Percentiles rank a stretch among this genome's conserved stretches.
phyloP scores from a whole-genome alignment of 2,888 invertebrate genomes.

The Trachelus troglodyta region DNA sequence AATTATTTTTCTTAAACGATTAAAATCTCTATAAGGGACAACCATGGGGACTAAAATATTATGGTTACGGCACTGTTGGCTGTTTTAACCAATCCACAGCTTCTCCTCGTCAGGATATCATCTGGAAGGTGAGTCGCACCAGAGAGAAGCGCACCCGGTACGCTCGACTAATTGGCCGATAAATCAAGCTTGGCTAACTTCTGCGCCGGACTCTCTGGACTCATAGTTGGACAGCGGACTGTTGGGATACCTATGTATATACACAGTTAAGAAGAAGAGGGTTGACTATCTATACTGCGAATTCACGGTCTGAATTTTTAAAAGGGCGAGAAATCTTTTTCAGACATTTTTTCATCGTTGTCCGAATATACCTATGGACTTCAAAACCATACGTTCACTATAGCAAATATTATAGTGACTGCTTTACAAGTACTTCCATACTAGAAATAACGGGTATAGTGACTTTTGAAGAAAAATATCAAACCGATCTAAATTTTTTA shows the following conservation, averaged over 20 bases:
- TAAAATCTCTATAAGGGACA: not conserved
- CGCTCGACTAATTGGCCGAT: conserved; percentile 66
- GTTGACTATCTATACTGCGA: not conserved
- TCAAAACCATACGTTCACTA: not conserved
- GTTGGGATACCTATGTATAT: not conserved
- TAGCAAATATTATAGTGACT: not conserved
- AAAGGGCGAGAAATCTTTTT: not conserved
- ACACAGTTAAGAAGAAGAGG: not conserved
- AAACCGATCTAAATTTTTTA: not conserved
- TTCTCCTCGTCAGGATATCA: conserved; percentile 50
- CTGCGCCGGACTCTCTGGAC: conserved; percentile 26
- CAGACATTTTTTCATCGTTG: not conserved
- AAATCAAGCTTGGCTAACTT: conserved; percentile 63
- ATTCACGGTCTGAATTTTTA: not conserved
- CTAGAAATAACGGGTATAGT: not conserved
- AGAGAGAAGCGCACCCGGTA: conserved; percentile 59
- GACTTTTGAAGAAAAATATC: not conserved
- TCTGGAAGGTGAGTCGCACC: conserved; percentile 62
- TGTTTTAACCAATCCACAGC: conserved; percentile 40
- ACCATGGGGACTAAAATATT: not conserved
- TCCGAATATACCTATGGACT: not conserved
- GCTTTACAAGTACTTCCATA: not conserved
- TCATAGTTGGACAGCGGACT: conserved; percentile 5
- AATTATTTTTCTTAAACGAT: not conserved
- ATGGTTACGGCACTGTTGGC: conserved; percentile 37